A percentile compares a stretch with the other conserved stretches of the same genome.
phyloP scores from a whole-genome alignment of 2,888 invertebrate species.

The Phytoseiulus persimilis region DNA sequence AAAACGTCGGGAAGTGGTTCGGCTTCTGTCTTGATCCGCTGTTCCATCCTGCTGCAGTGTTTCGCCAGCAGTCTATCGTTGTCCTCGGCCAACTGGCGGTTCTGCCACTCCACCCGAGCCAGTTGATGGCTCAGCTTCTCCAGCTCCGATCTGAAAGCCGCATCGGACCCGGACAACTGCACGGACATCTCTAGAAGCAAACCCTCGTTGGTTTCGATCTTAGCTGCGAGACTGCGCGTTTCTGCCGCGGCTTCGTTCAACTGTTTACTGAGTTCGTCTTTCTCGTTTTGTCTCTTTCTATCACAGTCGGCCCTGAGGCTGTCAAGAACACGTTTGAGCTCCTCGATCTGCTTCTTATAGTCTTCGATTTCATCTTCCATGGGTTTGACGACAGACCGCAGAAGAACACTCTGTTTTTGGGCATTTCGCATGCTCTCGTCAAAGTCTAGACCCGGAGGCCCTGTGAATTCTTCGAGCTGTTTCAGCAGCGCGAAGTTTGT shows the following conservation, averaged over 20 bases:
- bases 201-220: conserved; percentile 28
- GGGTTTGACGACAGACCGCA: conserved; percentile 30
- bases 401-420: conserved; percentile 29
- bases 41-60: conserved; percentile 23
- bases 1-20: conserved; percentile 23
- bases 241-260: conserved; percentile 43
- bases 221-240: conserved; percentile 31
- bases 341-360: neutral
- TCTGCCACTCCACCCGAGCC: conserved; percentile 22
- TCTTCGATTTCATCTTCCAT: conserved; percentile 33
- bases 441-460: conserved; percentile 7
- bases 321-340: neutral
- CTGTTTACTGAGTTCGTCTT: conserved; percentile 41
- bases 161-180: conserved; percentile 28
- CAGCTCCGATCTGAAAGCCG: conserved; percentile 8
- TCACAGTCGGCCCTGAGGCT: conserved; percentile 32
- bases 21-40: conserved; percentile 6
- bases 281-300: conserved; percentile 8
- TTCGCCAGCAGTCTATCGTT: conserved; percentile 30
- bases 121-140: conserved; percentile 12
- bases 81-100: conserved; percentile 23
- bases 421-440: conserved; percentile 30
- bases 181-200: conserved; percentile 20
- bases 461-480: conserved; percentile 32
- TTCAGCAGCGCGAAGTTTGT: conserved; percentile 21